Base-by-base conservation (phyloP, 2,888 invertebrate genomes). In the Omphaloscelis lunosa region DNA sequence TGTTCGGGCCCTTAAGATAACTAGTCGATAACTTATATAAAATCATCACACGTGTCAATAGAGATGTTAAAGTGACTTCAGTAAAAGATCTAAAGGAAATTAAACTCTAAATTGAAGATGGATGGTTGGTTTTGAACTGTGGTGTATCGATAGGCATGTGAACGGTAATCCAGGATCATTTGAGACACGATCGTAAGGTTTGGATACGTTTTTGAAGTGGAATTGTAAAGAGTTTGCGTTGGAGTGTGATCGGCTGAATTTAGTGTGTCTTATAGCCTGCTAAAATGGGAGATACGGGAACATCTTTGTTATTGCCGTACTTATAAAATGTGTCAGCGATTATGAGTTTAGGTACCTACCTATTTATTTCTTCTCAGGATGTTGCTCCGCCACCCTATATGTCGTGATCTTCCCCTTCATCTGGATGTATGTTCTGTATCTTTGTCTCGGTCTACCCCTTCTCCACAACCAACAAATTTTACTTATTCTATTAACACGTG, bases 101-200 rank as follows among this genome's bases (percentile, higher is more conserved):
- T 23, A 0, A 56, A 78, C 75, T 62, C 34, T 85, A 80, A 65
- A 4, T 67, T 53, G 1, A 29, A 8, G 1, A 23, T n/a, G 65
- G 67, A 79, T 39, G 74, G 76, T 84, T 68, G 71, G 45, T 74
- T 85, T 84, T 88, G 27, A 20, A 45, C 68, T 77, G 70, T 51
- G n/a, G 48, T 51, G 41, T 58, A 53, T 63, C 56, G 74, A 53
- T 76, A 82, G 85, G 85, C 79, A 88, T 89, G 80, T 86, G 84
- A 82, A 77, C 85, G 82, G 91, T 95, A 95, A 95, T 93, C 94
- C 93, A 80, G 93, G 93, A 95, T 94, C 94, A 94, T 92, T 93
- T 89, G 92, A 93, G 92, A 93, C 91, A 86, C 82, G 92, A 92
- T 91, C 89, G 88, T 88, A 88, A 90, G 90, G 89, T 91, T 85